Conservation (phyloP, 2,113 vertebrate species). For the Paraplagusia blochii region DNA sequence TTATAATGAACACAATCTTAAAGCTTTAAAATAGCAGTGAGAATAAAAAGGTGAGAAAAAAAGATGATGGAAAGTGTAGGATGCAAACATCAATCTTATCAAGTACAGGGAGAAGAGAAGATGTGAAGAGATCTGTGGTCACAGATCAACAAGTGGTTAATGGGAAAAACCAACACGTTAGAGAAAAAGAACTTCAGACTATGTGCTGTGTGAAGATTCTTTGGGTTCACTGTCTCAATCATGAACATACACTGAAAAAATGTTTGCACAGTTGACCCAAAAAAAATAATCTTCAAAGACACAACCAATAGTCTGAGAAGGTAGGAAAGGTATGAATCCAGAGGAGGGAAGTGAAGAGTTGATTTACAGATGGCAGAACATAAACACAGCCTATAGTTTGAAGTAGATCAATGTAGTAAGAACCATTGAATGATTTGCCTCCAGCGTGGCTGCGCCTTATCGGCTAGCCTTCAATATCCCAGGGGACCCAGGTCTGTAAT, state of each 20-base stretch:
- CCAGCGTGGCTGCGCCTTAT: constrained; percentile 80
- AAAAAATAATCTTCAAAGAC: constrained; percentile 27
- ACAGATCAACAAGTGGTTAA: constrained; percentile 20
- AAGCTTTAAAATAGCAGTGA: constrained; percentile 19
- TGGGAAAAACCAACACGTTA: constrained; percentile 6
- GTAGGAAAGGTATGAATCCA: not conserved
- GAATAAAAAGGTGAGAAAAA: constrained; percentile 3
- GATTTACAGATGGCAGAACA: constrained; percentile 58
- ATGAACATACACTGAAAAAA: not conserved
- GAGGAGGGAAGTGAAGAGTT: constrained; percentile 43
- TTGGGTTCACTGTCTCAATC: constrained; percentile 8
- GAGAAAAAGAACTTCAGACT: constrained; percentile 3
- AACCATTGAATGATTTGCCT: constrained; percentile 81
- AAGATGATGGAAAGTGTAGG: constrained; percentile 14
- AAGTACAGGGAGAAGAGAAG: constrained; percentile 13
- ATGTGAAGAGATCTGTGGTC: constrained; percentile 1
- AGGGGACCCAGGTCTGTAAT: constrained; percentile 82
- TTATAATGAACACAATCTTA: not conserved
- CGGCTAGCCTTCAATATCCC: constrained; percentile 84
- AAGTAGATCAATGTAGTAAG: constrained; percentile 78
- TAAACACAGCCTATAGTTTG: constrained; percentile 72
- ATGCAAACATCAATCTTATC: constrained; percentile 14
- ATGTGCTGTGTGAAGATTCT: constrained; percentile 27
- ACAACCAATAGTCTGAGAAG: constrained; percentile 23
- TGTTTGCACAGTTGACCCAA: constrained; percentile 34